These are phyloP conservation scores for Theonella swinhoei DNA, from an alignment of 37 sponge, comb jelly and placozoan species.

Conservation along the genomic window DNA sequence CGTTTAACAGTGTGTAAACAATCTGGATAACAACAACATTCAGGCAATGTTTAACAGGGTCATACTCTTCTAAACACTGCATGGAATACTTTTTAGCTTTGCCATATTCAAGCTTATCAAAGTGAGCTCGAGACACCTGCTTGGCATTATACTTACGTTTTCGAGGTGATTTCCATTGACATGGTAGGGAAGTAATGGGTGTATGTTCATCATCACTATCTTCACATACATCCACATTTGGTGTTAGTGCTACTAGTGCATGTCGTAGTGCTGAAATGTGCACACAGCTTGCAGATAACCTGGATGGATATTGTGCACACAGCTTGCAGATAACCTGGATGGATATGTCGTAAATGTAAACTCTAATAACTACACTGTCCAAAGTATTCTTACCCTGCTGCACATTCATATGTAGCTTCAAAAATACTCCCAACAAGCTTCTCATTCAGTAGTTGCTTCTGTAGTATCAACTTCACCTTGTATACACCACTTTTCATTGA, in stretches of 20 bases:
- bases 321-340: slow-evolving; percentile 35
- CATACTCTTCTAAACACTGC: slow-evolving; percentile 12
- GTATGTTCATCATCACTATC: slow-evolving; percentile 12
- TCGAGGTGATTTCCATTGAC: slow-evolving; percentile 32
- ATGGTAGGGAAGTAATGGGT: slow-evolving; percentile 11
- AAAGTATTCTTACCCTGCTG: slow-evolving; percentile 26
- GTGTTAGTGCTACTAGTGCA: slow-evolving; percentile 15
- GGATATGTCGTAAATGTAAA: too few relatives aligned
- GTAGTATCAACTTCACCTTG: slow-evolving; percentile 3
- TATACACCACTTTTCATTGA: slow-evolving; percentile 2
- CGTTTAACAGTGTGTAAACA: too few relatives aligned
- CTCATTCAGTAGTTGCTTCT: not conserved
- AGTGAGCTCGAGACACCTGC: slow-evolving; percentile 1
- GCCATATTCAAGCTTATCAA: slow-evolving; percentile 29
- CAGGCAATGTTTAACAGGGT: too few relatives aligned
- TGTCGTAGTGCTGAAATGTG: slow-evolving; percentile 42
- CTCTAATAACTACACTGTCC: too few relatives aligned
- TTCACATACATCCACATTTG: not conserved
- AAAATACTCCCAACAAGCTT: not conserved
- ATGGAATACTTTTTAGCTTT: slow-evolving; percentile 1
- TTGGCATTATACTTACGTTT: slow-evolving; percentile 14
- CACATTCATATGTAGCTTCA: slow-evolving; percentile 24
- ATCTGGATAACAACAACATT: too few relatives aligned
- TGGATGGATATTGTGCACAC: slow-evolving; percentile 21
- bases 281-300: slow-evolving; percentile 33